A percentile compares a stretch with the other conserved stretches of the same genome.
phyloP scores from a whole-genome alignment of 37 sponge, comb jelly and placozoan genomes.

The Oopsacas minuta region DNA sequence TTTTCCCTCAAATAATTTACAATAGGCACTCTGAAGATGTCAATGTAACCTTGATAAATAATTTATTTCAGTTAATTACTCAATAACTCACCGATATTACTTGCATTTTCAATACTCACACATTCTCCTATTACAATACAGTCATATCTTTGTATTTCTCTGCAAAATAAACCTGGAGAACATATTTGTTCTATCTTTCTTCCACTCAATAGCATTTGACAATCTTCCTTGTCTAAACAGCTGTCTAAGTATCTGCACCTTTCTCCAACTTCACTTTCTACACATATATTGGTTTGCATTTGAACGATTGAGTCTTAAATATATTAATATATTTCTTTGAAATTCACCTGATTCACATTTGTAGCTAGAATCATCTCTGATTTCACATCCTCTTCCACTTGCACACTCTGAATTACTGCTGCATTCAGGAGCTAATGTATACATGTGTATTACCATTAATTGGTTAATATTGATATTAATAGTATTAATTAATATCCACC shows the following conservation, averaged over 20 bases:
- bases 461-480: neutral
- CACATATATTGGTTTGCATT: too few relatives aligned
- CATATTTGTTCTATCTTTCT: neutral
- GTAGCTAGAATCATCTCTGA: slow-evolving; percentile 17
- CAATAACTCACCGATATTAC: neutral
- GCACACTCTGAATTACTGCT: neutral
- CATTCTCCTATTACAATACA: neutral
- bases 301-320: too few relatives aligned
- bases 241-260: neutral
- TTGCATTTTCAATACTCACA: neutral
- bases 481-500: neutral
- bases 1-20: too few relatives aligned
- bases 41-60: neutral
- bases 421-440: neutral
- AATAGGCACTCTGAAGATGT: too few relatives aligned
- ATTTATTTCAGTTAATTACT: neutral
- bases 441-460: neutral
- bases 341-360: neutral
- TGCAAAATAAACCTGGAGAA: neutral
- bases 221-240: neutral
- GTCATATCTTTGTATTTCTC: neutral
- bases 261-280: neutral
- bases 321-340: neutral
- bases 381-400: neutral
- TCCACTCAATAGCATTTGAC: neutral